These are phyloP conservation scores for Leguminivora glycinivorella DNA, from an alignment of 1,140 invertebrate species.

Conservation along the genomic window DNA sequence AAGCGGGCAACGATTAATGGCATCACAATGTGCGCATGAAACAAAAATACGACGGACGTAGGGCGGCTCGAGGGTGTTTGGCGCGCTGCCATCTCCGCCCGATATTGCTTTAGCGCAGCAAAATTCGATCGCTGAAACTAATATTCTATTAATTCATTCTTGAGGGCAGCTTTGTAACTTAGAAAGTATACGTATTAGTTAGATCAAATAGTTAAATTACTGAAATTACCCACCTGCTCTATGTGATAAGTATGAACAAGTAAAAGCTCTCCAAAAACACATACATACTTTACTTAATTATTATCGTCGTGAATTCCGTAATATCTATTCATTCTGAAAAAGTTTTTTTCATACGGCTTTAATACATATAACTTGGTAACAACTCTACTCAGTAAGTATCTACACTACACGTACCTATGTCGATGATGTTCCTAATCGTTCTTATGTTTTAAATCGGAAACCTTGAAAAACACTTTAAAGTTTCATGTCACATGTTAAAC, in stretches of 20 bases:
- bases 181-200: too few species aligned
- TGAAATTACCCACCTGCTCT: too few species aligned
- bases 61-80: constrained; percentile 43
- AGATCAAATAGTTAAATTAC: too few species aligned
- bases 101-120: constrained; percentile 50
- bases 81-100: constrained; percentile 42
- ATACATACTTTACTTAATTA: too few species aligned
- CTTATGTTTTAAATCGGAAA: not conserved
- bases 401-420: not conserved
- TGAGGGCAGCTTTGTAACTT: not conserved
- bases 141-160: constrained; percentile 17
- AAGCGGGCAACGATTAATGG: constrained; percentile 45
- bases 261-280: too few species aligned
- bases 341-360: too few species aligned
- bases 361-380: too few species aligned
- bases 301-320: too few species aligned
- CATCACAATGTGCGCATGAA: constrained; percentile 49
- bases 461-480: constrained; percentile 32
- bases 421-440: not conserved
- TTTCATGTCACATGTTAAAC: constrained; percentile 40
- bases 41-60: constrained; percentile 52
- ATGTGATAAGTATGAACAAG: too few species aligned
- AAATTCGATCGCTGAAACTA: constrained; percentile 28
- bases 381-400: too few species aligned
- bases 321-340: too few species aligned